Conservation (phyloP, 2,113 vertebrate species). For the Callorhinus ursinus region DNA sequence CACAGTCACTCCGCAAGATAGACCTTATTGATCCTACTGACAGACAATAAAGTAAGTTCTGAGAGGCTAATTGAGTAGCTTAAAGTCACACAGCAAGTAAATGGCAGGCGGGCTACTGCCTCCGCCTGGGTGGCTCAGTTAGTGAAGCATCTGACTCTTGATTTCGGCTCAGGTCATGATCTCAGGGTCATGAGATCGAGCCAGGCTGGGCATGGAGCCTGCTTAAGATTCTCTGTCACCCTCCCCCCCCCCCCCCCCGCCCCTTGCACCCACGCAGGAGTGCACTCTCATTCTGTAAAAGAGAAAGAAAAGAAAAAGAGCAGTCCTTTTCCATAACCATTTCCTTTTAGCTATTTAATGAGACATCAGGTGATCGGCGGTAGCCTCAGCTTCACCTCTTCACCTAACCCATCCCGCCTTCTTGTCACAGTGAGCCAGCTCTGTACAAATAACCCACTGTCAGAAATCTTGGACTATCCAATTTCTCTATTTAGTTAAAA, state of each 20-base stretch:
- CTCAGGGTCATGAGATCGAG: background rate
- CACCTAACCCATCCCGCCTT: background rate
- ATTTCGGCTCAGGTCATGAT: background rate
- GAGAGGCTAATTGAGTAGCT: background rate
- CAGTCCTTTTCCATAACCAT: background rate
- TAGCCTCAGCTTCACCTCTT: background rate
- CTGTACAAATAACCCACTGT: background rate
- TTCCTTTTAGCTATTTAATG: background rate
- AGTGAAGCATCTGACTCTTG: background rate
- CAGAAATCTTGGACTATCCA: background rate
- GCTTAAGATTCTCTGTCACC: background rate
- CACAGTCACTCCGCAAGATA: background rate
- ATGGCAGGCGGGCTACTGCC: background rate
- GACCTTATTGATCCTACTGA: background rate
- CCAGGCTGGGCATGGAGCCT: background rate
- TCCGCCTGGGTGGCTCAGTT: background rate
- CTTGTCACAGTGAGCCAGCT: background rate
- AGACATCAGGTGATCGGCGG: background rate
- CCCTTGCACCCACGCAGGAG: background rate
- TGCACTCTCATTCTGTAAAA: background rate
- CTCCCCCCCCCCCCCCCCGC: fast-evolving
- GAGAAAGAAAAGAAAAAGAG: background rate
- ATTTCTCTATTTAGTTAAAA: background rate
- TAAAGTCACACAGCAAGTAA: background rate
- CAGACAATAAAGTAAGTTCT: background rate